A percentile compares a stretch with the other conserved stretches of the same genome.
Conservation (phyloP, 2,797 vertebrate genomes). For the Dallia pectoralis region DNA sequence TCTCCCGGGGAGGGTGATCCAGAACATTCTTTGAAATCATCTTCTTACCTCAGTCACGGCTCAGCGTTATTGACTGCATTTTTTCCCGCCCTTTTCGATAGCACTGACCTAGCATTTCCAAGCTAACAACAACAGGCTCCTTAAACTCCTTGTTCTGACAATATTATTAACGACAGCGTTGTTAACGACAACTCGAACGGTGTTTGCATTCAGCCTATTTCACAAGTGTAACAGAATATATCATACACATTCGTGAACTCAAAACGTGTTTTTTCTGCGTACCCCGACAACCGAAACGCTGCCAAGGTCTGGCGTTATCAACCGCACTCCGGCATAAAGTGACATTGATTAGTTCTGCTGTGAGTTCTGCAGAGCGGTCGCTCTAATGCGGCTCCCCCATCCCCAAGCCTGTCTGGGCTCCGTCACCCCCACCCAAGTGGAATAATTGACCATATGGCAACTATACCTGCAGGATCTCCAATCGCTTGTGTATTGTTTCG, state of each 20-base stretch:
- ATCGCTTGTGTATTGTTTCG: constrained; percentile 56
- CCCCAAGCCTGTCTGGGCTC: constrained; percentile 23
- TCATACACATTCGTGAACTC: no score
- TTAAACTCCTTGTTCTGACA: constrained; percentile 38
- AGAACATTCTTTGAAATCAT: neutral
- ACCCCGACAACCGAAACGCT: neutral
- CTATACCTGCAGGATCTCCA: constrained; percentile 65
- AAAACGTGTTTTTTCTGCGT: neutral
- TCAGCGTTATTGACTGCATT: neutral
- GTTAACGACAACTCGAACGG: no score
- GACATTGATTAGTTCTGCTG: constrained; percentile 39
- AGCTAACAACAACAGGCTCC: constrained; percentile 34
- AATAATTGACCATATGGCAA: constrained; percentile 73
- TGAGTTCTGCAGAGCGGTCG: constrained; percentile 34
- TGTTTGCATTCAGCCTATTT: no score
- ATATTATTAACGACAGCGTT: no score
- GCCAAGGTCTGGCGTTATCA: neutral
- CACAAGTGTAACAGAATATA: no score
- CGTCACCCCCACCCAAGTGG: constrained; percentile 52
- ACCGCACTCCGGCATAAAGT: constrained; percentile 27
- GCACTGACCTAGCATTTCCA: constrained; percentile 45
- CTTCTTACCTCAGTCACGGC: neutral
- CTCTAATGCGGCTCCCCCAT: constrained; percentile 49
- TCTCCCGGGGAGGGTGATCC: neutral
- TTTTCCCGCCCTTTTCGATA: constrained; percentile 25